Evolutionary conservation across 2,888 invertebrate genomes (phyloP).

Genomic region (Torymus aiolomorphi): DNA sequence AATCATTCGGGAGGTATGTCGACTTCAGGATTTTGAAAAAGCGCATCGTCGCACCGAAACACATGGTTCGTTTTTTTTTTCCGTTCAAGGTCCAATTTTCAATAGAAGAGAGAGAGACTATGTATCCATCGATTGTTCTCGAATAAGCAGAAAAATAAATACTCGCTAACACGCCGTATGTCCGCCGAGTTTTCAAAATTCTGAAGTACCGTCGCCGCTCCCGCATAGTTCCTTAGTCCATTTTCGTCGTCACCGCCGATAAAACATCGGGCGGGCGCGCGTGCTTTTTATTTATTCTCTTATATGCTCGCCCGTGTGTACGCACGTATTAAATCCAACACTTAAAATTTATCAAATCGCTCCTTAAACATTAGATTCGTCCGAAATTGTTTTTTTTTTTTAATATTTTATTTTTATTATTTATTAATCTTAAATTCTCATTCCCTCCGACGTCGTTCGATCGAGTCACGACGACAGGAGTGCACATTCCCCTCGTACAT

Average conservation of each 20-base stretch:
- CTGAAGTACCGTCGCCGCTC: constrained; percentile 10
- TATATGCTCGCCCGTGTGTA: neutral
- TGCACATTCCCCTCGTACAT: constrained; percentile 28
- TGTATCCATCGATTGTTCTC: no score
- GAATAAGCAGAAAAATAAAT: neutral
- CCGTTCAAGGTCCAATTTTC: no score
- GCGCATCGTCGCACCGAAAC: no score
- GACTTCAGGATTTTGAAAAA: constrained; percentile 39
- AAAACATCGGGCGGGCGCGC: neutral
- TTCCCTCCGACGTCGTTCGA: constrained; percentile 7
- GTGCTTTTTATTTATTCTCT: neutral
- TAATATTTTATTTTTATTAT: neutral
- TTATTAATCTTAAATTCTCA: neutral
- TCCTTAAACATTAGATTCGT: constrained; percentile 47
- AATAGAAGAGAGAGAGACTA: no score
- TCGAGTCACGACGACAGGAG: constrained; percentile 43
- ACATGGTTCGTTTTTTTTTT: no score
- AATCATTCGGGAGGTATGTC: constrained; percentile 59
- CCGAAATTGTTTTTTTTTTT: constrained; percentile 43
- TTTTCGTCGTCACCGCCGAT: constrained; percentile 17
- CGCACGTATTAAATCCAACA: constrained; percentile 60
- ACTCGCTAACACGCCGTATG: neutral
- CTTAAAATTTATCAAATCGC: constrained; percentile 57
- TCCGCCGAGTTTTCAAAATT: constrained; percentile 33
- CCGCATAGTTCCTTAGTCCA: neutral